Conservation (phyloP, 1,140 invertebrate genomes). For the Elysia chlorotica region DNA sequence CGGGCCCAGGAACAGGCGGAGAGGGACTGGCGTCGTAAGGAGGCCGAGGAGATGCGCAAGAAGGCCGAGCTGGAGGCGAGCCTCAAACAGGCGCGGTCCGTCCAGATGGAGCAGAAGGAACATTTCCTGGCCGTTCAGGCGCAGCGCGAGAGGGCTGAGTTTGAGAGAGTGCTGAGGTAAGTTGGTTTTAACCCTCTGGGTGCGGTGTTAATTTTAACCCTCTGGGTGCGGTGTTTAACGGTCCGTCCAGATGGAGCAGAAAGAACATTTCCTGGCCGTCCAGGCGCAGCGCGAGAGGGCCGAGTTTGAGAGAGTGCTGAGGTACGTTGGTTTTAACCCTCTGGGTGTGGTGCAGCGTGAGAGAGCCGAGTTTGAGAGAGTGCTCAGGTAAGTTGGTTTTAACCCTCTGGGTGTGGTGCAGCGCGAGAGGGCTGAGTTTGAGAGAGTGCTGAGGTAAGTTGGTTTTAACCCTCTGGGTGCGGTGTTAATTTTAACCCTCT, state of each 20-base stretch:
- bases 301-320: too few species aligned
- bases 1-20: conserved; percentile 62
- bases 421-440: conserved; percentile 59
- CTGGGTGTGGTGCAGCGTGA: too few species aligned
- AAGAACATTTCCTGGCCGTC: conserved; percentile 61
- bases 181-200: too few species aligned
- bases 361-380: too few species aligned
- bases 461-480: not conserved
- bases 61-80: conserved; percentile 57
- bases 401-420: conserved; percentile 38
- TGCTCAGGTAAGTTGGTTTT: conserved; percentile 52
- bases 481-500: not conserved
- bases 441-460: conserved; percentile 40
- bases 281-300: conserved; percentile 60
- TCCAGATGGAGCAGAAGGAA: conserved; percentile 61
- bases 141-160: conserved; percentile 59
- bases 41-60: conserved; percentile 55
- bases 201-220: not conserved
- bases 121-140: conserved; percentile 62
- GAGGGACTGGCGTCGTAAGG: conserved; percentile 61
- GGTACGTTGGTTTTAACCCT: too few species aligned
- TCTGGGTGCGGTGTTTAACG: too few species aligned
- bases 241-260: conserved; percentile 57
- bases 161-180: too few species aligned
- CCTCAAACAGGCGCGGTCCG: conserved; percentile 55